phyloP scores from a whole-genome alignment of 2,797 vertebrate genomes.

The Lacerta agilis region DNA sequence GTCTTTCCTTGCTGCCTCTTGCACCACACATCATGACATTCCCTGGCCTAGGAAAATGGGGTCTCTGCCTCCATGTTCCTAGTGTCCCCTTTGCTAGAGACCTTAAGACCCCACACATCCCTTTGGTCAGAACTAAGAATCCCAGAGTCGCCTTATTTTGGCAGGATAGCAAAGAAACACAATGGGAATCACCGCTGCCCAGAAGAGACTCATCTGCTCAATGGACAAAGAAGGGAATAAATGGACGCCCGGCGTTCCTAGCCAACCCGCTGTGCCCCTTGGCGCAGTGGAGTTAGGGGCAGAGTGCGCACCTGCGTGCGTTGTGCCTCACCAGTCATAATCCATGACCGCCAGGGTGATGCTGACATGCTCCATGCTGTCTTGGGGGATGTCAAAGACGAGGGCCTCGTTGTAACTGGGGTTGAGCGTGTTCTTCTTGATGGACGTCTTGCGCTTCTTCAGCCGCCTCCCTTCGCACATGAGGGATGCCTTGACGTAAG shows the following conservation, averaged over 20 bases:
- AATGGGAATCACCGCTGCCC: too few species aligned
- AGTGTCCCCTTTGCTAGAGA: neutral
- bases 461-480: slow-evolving; percentile 91
- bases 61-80: neutral
- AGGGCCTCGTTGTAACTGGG: slow-evolving; percentile 95
- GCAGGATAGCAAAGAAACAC: neutral
- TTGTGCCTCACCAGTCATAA: slow-evolving; percentile 89
- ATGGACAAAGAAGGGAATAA: neutral
- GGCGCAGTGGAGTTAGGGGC: too few species aligned
- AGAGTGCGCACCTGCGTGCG: neutral
- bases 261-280: too few species aligned
- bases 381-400: slow-evolving; percentile 94
- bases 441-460: slow-evolving; percentile 96
- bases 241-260: neutral
- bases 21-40: fast-evolving
- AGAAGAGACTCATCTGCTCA: neutral
- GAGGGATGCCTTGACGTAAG: slow-evolving; percentile 94
- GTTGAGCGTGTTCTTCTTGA: slow-evolving; percentile 96
- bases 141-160: neutral
- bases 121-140: neutral
- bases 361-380: slow-evolving; percentile 91
- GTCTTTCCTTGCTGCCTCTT: neutral
- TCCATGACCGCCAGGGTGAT: slow-evolving; percentile 93
- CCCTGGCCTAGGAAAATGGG: neutral
- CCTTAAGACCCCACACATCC: neutral